A percentile compares a stretch with the other conserved stretches of the same genome.
Conservation (phyloP, 2,888 invertebrate species). For the Timema cristinae region DNA sequence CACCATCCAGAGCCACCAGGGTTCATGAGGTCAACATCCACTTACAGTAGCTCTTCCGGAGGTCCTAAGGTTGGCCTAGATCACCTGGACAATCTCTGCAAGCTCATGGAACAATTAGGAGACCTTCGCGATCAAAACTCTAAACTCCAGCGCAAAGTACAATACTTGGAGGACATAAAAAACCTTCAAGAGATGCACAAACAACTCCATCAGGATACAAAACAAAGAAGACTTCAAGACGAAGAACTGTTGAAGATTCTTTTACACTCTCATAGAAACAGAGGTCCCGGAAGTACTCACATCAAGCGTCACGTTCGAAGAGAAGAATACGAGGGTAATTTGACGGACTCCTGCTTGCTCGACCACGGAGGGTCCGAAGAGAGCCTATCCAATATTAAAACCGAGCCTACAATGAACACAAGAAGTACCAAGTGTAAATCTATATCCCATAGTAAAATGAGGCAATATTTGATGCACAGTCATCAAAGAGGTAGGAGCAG, state of each 20-base stretch:
- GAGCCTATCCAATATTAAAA: constrained; percentile 60
- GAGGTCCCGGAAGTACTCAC: not conserved
- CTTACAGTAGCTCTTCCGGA: constrained; percentile 10
- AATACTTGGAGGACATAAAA: constrained; percentile 68
- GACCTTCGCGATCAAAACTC: constrained; percentile 68
- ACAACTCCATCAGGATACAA: constrained; percentile 42
- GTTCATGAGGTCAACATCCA: constrained; percentile 24
- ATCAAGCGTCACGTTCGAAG: constrained; percentile 28
- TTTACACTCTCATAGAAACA: constrained; percentile 16
- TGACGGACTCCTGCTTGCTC: constrained; percentile 8
- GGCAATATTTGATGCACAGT: constrained; percentile 50
- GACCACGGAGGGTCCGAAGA: constrained; percentile 52
- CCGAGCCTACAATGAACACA: constrained; percentile 52
- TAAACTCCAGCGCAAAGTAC: constrained; percentile 60
- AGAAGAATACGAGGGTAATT: constrained; percentile 48
- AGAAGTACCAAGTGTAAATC: constrained; percentile 38
- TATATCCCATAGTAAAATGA: constrained; percentile 36
- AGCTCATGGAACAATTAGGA: constrained; percentile 71
- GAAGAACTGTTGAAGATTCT: constrained; percentile 16
- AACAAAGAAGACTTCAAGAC: constrained; percentile 26
- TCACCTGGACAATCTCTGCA: constrained; percentile 73
- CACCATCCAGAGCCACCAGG: not conserved
- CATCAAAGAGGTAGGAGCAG: constrained; percentile 57
- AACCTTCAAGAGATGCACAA: constrained; percentile 59
- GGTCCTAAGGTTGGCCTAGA: constrained; percentile 52